Base-by-base conservation (phyloP, 1,140 invertebrate species). In the Bombus terrestris region DNA sequence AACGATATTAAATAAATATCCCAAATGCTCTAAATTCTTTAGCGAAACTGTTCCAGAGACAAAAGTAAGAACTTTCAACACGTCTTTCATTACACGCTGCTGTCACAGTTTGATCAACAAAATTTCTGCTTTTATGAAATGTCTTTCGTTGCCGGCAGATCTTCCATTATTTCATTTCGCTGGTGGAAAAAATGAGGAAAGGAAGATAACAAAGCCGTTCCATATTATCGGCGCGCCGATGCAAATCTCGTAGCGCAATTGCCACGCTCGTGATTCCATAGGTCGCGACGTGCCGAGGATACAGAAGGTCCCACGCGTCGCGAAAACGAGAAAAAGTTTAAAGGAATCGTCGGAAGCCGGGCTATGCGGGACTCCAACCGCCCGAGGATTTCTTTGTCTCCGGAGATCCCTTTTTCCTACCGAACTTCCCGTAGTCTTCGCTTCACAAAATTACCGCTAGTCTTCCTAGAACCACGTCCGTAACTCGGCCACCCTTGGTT, bases 211-310 rank as follows among this genome's bases (percentile, higher is more conserved):
- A n/a, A 41, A 66, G 22, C 57, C 62, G 57, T 74, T 47, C 72
- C 69, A n/a, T 71, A 77, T 83, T 86, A 86, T 86, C 81, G 69
- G 41, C 81, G 43, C 22, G 73, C 25, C 43, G 64, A 83, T 71
- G 81, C 73, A 86, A 83, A 86, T 86, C 81, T 86, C 81, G 73
- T 53, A 53, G 18, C 53, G 62, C 85, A 69, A 83, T 86, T 83
- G 66, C 64, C 57, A 39, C 53, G 66, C 47, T 76, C 66, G 66
- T 62, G 81, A 86, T 77, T 75, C 71, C 59, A n/a, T 62, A 18
- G n/a, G 39, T 74, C 37, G 78, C 84, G 78, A 86, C 85, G 85
- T 86, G 85, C 85, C 59, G 32, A n/a, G 85, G 66, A 57, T 83
- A 22, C 47, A 47, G 69, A 84, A 72, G 43, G 62, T 2, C n/a